Evolutionary conservation across 2,888 invertebrate species (phyloP), one percentile per base, ranked within the genome.

Genomic region (Drosophila quinaria): DNA sequence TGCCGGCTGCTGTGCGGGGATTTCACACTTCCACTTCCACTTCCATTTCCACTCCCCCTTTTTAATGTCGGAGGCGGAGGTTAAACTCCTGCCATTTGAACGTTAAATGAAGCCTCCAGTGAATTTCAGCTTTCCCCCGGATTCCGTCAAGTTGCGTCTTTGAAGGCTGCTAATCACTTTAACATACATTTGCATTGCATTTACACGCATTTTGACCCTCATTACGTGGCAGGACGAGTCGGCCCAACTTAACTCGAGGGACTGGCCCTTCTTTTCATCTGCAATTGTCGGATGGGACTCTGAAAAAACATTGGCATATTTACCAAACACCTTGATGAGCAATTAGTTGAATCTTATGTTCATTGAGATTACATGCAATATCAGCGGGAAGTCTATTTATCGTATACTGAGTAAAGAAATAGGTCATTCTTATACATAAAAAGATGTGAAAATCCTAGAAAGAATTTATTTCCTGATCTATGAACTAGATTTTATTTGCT

Each of bases 141-240:
- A 15, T 17, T 29, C 47, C 63, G 37, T 60, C 58, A 69, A 74
- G 73, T 60, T 74, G 71, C 77, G 52, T 37, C 87, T 86, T 90
- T 86, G 81, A 90, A 87, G 88, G 82, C 81, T 80, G 86, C 85
- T 90, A 91, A 90, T 91, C 90, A 80, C 81, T 90, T 88, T 90
- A 90, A 87, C 91, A 91, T 90, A 90, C 80, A 90, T 90, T 90
- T 90, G 90, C 90, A 90, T 91, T 86, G 82, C 80, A 89, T 89
- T 91, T 90, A 90, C 81, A 79, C 89, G 84, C 87, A 71, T 74
- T 87, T 87, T 90, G 90, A 90, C 88, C 85, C 89, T 90, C 85
- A 89, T 88, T 90, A 90, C 65, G 67, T 66, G 65, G 39, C 66
- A 50, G 25, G 37, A 37, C 58, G 44, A 42, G 49, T 13, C 29